Base-by-base conservation (phyloP, 2,888 invertebrate species). In the Brassicogethes aeneus region DNA sequence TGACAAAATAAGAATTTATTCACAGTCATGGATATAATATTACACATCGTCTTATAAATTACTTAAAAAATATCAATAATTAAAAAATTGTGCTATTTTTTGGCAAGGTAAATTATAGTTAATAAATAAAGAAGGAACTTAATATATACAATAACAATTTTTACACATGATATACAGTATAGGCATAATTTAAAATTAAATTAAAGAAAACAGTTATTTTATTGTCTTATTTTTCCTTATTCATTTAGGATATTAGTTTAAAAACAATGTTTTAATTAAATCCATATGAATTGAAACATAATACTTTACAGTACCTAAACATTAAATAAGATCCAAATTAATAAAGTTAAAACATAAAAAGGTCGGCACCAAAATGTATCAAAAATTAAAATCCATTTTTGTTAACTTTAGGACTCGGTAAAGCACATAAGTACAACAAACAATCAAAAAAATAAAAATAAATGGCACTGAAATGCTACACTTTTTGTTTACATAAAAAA, bases 1-100 rank as follows among this genome's bases (percentile, higher is more conserved):
- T 23, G 23, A 23, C 23, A 10, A 23, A 23, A 23, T 23, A n/a
- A n/a, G 23, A 23, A 7, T 10, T 23, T 44, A 15, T 40, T 44
- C 43, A 46, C 44, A 46, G 46, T 46, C 46, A 44, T 46, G 46
- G 46, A 46, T 36, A 10, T 23, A 7, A 7, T 7, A 23, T 5
- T 23, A 10, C 10, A 23, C 10, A 23, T 23, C 5, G 10, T n/a
- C n/a, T n/a, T n/a, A 10, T 7, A 23, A 23, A 23, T 23, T 7
- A 23, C 10, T 7, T 23, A 7, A 23, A 23, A 23, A 23, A 23
- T 23, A 23, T 23, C 10, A 23, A 23, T 23, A 5, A 23, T 23
- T 7, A 23, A 23, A 23, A 23, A 23, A 23, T 23, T 23, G 23
- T 23, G 23, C 23, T 23, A 23, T 23, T 23, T 23, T 23, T 23